These are phyloP conservation scores for Prenolepis imparis DNA, from an alignment of 2,888 invertebrate species.

Conservation along the genomic window DNA sequence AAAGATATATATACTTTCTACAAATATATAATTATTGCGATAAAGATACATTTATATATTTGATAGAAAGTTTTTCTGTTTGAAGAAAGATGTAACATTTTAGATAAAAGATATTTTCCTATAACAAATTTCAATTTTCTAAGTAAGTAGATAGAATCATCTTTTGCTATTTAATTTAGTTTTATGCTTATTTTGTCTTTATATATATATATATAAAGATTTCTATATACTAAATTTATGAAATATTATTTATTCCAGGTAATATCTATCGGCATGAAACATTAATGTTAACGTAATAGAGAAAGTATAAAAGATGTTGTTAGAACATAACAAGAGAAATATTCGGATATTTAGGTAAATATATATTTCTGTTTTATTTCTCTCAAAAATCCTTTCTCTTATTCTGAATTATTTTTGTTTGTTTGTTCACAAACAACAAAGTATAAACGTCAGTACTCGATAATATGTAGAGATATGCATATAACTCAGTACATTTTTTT, in stretches of 20 bases:
- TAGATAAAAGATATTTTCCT: not conserved
- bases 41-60: not conserved
- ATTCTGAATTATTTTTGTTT: not conserved
- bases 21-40: not conserved
- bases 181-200: not conserved
- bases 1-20: not conserved
- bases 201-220: not conserved
- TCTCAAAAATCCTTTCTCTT: not conserved
- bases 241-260: slow-evolving; percentile 6
- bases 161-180: slow-evolving; percentile 5
- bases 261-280: slow-evolving; percentile 5
- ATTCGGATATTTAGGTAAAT: not conserved
- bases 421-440: not conserved
- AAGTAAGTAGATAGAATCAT: not conserved
- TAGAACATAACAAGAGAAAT: not conserved
- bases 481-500: not conserved
- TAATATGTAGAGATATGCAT: not conserved
- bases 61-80: not conserved
- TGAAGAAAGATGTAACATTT: not conserved
- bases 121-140: not conserved
- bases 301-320: not conserved
- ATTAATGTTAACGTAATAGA: not conserved
- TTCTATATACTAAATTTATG: slow-evolving; percentile 18
- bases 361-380: not conserved
- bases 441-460: not conserved